Conservation (phyloP, 2,888 invertebrate genomes). For the Oscheius sp. region DNA sequence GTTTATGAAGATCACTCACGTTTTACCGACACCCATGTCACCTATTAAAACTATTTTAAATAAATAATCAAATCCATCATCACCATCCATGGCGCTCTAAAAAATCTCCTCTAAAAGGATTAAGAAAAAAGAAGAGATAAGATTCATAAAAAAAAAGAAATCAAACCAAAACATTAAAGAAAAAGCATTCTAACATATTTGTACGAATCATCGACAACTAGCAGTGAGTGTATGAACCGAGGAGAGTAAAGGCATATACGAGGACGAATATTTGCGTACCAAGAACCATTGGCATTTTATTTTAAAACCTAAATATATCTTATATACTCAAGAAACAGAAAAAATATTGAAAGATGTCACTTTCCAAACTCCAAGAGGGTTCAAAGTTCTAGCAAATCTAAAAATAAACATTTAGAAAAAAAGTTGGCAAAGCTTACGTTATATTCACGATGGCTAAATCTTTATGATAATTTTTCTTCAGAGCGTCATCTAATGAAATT, state of each 20-base stretch:
- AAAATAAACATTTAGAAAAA: constrained; percentile 12
- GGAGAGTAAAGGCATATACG: neutral
- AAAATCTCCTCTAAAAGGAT: neutral
- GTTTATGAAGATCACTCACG: constrained; percentile 78
- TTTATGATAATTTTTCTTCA: constrained; percentile 39
- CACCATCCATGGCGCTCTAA: constrained; percentile 58
- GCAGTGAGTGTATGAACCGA: neutral
- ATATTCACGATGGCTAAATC: constrained; percentile 42
- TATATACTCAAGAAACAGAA: neutral
- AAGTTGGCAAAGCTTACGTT: constrained; percentile 36
- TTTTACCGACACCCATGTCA: constrained; percentile 71
- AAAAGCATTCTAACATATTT: constrained; percentile 5
- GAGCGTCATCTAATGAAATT: constrained; percentile 32
- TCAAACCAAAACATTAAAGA: neutral
- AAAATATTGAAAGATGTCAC: constrained; percentile 44
- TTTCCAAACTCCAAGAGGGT: constrained; percentile 55
- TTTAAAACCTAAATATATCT: neutral
- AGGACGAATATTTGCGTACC: constrained; percentile 2
- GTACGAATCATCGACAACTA: constrained; percentile 11
- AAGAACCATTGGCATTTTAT: neutral
- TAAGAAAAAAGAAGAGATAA: neutral
- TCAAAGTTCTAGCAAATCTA: constrained; percentile 53
- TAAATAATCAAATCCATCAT: constrained; percentile 79
- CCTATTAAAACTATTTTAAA: constrained; percentile 69
- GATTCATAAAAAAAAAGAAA: neutral